Evolutionary conservation across 2,888 invertebrate genomes (phyloP).

Genomic region (Pseudoips prasinana): DNA sequence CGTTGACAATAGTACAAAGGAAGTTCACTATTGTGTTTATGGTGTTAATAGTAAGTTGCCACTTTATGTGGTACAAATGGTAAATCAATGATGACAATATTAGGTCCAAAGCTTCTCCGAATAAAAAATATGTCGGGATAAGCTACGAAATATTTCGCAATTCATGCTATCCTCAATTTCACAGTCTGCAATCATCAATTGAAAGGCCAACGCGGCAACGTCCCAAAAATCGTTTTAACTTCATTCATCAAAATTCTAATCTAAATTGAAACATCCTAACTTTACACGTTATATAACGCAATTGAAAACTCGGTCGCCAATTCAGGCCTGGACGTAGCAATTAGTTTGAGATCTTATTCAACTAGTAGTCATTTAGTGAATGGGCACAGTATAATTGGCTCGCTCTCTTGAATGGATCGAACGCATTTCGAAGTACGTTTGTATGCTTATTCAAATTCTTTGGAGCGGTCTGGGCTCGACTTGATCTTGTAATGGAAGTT

Average conservation of each 20-base stretch:
- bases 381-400: slow-evolving; percentile 31
- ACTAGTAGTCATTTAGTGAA: slow-evolving; percentile 33
- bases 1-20: too few relatives aligned
- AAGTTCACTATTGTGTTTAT: too few relatives aligned
- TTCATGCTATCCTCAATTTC: too few relatives aligned
- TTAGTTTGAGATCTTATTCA: slow-evolving; percentile 39
- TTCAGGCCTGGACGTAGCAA: slow-evolving; percentile 27
- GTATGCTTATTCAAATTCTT: slow-evolving; percentile 17
- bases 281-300: slow-evolving; percentile 24
- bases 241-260: slow-evolving; percentile 26
- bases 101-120: too few relatives aligned
- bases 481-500: slow-evolving; percentile 16
- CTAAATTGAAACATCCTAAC: slow-evolving; percentile 32
- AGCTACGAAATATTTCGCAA: too few relatives aligned
- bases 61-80: too few relatives aligned
- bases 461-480: slow-evolving; percentile 13
- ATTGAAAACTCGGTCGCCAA: slow-evolving; percentile 34
- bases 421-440: slow-evolving; percentile 1
- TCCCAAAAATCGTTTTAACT: slow-evolving; percentile 3
- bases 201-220: too few relatives aligned
- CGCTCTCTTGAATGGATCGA: slow-evolving; percentile 22
- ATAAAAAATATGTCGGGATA: too few relatives aligned
- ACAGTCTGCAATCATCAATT: too few relatives aligned
- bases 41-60: too few relatives aligned
- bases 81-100: too few relatives aligned